Percentiles rank a stretch among this genome's conserved stretches.
Conservation (phyloP, 1,140 invertebrate species). For the Tetramorium simillimum region DNA sequence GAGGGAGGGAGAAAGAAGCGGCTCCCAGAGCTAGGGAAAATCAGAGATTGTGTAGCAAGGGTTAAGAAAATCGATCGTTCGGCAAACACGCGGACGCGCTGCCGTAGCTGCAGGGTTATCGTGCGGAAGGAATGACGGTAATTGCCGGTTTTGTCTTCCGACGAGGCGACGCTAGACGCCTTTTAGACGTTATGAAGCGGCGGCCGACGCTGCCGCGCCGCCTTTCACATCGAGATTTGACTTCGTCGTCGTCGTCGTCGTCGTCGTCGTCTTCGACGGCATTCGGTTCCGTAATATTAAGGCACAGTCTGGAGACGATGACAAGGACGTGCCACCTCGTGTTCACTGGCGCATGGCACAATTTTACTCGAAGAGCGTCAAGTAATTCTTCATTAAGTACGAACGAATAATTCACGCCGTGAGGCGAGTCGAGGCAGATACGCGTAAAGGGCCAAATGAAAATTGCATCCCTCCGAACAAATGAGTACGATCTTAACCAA, state of each 20-base stretch:
- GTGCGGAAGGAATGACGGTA: conserved; percentile 62
- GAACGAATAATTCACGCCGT: conserved; percentile 53
- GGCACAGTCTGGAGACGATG: conserved; percentile 43
- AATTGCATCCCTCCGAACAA: conserved; percentile 27
- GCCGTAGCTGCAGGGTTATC: conserved; percentile 52
- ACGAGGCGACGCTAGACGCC: conserved; percentile 53
- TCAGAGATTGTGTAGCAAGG: conserved; percentile 56
- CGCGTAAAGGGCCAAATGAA: conserved; percentile 45
- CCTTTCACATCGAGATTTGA: conserved; percentile 58
- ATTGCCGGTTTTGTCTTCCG: conserved; percentile 63
- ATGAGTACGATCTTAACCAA: conserved; percentile 6
- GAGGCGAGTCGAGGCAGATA: conserved; percentile 37
- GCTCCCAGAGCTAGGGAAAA: conserved; percentile 3
- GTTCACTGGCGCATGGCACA: conserved; percentile 53
- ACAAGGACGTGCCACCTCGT: conserved; percentile 57
- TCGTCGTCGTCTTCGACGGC: conserved; percentile 44
- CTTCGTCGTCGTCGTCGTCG: conserved; percentile 33
- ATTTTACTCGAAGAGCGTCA: conserved; percentile 53
- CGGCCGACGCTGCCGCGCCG: conserved; percentile 15
- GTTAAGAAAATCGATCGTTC: conserved; percentile 63
- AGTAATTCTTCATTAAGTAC: conserved; percentile 57
- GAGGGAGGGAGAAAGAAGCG: background rate
- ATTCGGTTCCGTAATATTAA: conserved; percentile 56
- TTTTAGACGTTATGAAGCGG: conserved; percentile 61
- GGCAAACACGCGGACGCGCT: conserved; percentile 56